These are phyloP conservation scores for Cynopterus brachyotis DNA, from an alignment of 2,113 vertebrate species.

Conservation along the genomic window DNA sequence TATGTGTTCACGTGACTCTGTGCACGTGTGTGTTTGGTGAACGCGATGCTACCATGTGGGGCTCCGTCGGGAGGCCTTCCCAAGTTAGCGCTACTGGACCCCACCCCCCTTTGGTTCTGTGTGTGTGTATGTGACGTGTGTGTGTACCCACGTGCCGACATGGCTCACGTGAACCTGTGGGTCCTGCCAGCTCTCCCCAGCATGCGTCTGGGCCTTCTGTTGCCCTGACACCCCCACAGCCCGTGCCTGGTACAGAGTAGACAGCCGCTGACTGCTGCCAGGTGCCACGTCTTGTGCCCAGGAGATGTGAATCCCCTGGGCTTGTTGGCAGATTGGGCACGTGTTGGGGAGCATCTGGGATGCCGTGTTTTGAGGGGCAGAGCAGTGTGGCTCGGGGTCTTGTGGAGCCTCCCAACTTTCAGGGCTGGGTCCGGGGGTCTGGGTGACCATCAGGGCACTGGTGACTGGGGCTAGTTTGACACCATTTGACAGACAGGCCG, in stretches of 20 bases:
- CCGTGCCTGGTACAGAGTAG: background rate
- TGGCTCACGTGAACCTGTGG: background rate
- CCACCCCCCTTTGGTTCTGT: background rate
- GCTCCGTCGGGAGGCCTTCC: background rate
- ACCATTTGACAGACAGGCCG: background rate
- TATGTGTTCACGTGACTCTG: fast-evolving
- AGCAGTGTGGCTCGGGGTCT: background rate
- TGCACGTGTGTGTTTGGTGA: background rate
- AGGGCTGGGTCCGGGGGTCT: background rate
- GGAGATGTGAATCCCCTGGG: background rate
- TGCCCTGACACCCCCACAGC: background rate
- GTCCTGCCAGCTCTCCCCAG: background rate
- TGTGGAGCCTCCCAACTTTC: background rate
- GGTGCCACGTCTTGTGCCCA: background rate
- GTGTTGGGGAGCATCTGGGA: background rate
- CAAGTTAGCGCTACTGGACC: background rate
- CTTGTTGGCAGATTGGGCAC: background rate
- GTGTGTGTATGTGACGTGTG: no score
- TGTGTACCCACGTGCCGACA: background rate
- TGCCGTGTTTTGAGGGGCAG: background rate
- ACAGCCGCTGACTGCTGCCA: background rate
- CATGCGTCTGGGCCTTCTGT: background rate
- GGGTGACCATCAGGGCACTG: background rate
- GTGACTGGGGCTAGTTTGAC: background rate
- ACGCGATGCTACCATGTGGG: background rate